These are phyloP conservation scores for Drosophila subquinaria DNA, from an alignment of 2,888 invertebrate species.

Conservation along the genomic window DNA sequence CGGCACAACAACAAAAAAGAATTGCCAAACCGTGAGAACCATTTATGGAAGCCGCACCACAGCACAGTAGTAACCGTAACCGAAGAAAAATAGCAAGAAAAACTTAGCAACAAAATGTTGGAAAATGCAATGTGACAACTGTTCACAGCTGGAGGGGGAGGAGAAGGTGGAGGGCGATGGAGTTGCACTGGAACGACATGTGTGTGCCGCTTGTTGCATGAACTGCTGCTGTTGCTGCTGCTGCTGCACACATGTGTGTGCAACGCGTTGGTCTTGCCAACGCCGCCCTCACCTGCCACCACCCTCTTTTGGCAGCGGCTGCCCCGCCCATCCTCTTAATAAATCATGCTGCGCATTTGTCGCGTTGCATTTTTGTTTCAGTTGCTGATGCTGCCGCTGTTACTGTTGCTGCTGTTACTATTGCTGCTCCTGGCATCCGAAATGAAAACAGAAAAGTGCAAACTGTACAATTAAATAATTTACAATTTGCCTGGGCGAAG, in stretches of 20 bases:
- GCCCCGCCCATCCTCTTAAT: constrained; percentile 48
- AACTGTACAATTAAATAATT: constrained; percentile 73
- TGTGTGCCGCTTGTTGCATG: constrained; percentile 54
- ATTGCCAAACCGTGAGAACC: constrained; percentile 76
- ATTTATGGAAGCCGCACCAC: constrained; percentile 63
- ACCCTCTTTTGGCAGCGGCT: not conserved
- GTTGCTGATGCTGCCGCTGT: constrained; percentile 14
- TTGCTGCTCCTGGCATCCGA: constrained; percentile 58
- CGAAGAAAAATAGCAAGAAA: constrained; percentile 71
- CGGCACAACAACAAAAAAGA: constrained; percentile 32
- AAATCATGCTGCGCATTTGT: constrained; percentile 72
- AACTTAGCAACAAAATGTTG: constrained; percentile 70
- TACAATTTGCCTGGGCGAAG: constrained; percentile 61
- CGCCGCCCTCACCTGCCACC: constrained; percentile 18
- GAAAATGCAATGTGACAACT: constrained; percentile 70
- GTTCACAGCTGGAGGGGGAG: constrained; percentile 2
- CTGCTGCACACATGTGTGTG: constrained; percentile 64
- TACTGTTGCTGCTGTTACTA: constrained; percentile 16
- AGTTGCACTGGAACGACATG: constrained; percentile 32
- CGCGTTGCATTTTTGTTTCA: constrained; percentile 45
- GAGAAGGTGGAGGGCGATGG: not conserved
- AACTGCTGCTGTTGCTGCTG: constrained; percentile 39
- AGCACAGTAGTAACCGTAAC: constrained; percentile 5
- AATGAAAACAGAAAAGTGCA: constrained; percentile 59
- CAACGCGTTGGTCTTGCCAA: constrained; percentile 53